These are phyloP conservation scores for Anabacerthia variegaticeps DNA, from an alignment of 2,797 vertebrate genomes.

Conservation along the genomic window DNA sequence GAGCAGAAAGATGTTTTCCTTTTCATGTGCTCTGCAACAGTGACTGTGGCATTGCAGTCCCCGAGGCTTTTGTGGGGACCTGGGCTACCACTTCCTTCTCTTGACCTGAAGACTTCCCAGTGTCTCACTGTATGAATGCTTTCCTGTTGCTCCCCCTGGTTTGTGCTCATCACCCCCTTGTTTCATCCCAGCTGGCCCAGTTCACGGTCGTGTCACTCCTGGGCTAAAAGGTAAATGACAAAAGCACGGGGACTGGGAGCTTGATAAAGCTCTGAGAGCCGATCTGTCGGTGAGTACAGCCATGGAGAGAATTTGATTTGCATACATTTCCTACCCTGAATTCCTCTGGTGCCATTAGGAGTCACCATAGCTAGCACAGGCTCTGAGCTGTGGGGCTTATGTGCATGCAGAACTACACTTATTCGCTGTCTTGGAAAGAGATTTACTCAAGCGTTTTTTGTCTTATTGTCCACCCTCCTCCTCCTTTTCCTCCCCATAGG, in stretches of 20 bases:
- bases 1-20: not conserved
- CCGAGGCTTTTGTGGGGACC: not conserved
- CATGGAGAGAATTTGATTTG: conserved; percentile 5
- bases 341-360: conserved; percentile 24
- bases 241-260: not conserved
- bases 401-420: not conserved
- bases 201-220: not conserved
- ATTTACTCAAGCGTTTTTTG: conserved; percentile 22
- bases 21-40: not conserved
- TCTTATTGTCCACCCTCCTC: not conserved
- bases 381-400: not conserved
- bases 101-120: not conserved
- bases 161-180: not conserved
- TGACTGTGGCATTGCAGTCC: not conserved
- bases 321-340: conserved; percentile 49
- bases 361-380: conserved; percentile 44
- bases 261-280: not conserved
- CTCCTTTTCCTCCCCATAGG: not conserved
- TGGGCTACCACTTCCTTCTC: not conserved
- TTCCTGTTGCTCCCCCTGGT: not conserved
- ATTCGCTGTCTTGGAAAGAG: conserved; percentile 13
- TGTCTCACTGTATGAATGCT: not conserved
- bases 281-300: not conserved
- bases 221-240: not conserved
- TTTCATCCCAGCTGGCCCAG: not conserved